Conservation (phyloP, 2,888 invertebrate species). For the Stenurella melanura region DNA sequence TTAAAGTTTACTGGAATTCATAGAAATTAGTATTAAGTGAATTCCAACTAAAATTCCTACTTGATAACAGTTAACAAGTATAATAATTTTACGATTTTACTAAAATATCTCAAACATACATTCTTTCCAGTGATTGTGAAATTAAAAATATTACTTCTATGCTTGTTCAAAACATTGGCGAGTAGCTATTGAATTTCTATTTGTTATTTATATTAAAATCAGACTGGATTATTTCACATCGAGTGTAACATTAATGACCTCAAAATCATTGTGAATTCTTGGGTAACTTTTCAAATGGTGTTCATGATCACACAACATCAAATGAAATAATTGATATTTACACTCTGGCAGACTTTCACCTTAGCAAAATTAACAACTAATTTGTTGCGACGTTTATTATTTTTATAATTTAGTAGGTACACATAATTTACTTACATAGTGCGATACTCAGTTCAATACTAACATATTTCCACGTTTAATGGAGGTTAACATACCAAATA, state of each 20-base stretch:
- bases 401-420: not conserved
- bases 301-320: constrained; percentile 21
- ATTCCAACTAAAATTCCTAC: too few species aligned
- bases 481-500: too few species aligned
- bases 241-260: constrained; percentile 33
- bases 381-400: not conserved
- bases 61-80: too few species aligned
- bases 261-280: constrained; percentile 33
- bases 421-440: too few species aligned
- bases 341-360: constrained; percentile 27
- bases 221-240: constrained; percentile 16
- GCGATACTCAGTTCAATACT: too few species aligned
- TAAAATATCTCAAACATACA: not conserved
- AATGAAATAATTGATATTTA: constrained; percentile 34
- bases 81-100: not conserved
- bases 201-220: constrained; percentile 13
- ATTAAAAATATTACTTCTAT: not conserved
- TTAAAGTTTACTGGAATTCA: too few species aligned
- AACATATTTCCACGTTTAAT: too few species aligned
- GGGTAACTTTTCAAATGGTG: constrained; percentile 20
- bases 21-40: too few species aligned
- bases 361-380: constrained; percentile 2
- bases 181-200: constrained; percentile 15
- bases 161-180: not conserved
- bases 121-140: not conserved